Percentiles rank a stretch among this genome's conserved stretches.
Evolutionary conservation across 2,113 vertebrate genomes (phyloP).

Genomic region (Cacatua alba): DNA sequence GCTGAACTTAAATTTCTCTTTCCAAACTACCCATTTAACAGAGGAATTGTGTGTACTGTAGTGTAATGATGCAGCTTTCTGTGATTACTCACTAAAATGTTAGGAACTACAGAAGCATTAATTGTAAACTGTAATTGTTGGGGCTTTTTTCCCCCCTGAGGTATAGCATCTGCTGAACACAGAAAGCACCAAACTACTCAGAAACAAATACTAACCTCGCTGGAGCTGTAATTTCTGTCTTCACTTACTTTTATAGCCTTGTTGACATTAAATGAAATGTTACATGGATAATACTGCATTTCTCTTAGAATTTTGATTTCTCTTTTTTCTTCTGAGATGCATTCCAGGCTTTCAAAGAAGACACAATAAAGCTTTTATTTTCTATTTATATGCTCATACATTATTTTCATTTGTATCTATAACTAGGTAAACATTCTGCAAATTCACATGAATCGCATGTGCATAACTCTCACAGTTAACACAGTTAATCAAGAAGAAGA

Average conservation of each 20-base stretch:
- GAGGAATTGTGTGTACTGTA: not conserved
- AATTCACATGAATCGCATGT: not conserved
- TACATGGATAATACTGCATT: not conserved
- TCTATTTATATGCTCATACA: constrained; percentile 46
- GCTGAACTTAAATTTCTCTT: not conserved
- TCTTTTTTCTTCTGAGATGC: constrained; percentile 3
- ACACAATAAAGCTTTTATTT: constrained; percentile 62
- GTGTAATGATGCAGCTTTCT: not conserved
- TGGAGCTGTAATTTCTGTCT: not conserved
- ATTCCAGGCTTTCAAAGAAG: constrained; percentile 60
- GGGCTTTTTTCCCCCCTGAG: rapidly evolving
- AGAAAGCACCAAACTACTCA: not conserved
- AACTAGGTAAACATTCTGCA: constrained; percentile 55
- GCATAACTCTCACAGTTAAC: not conserved
- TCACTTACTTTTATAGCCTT: not conserved
- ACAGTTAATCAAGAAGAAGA: not conserved
- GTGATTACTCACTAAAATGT: not conserved
- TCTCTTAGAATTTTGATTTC: not conserved
- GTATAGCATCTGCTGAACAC: not conserved
- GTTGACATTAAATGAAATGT: not conserved
- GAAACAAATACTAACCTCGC: not conserved
- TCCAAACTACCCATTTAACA: not conserved
- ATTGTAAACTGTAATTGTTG: not conserved
- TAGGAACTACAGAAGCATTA: not conserved
- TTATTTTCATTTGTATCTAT: constrained; percentile 41